Evolutionary conservation across 53 echinoderm and acorn worm species (phyloP).

Genomic region (Patiria pectinifera): DNA sequence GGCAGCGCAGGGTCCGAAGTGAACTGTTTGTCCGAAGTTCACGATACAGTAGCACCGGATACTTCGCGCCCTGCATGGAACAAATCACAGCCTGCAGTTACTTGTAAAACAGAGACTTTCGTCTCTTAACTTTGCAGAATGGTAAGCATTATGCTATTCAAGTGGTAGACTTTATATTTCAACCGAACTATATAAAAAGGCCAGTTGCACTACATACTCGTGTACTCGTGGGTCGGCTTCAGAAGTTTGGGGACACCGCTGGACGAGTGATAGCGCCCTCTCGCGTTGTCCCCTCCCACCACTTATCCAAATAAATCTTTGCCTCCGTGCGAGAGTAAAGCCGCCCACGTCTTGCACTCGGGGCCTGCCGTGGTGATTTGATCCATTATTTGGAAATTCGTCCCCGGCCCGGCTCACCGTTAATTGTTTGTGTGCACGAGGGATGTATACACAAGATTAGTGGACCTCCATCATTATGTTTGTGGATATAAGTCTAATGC

Average conservation of each 20-base stretch:
- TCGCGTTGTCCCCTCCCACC: not conserved
- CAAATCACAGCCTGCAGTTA: too few relatives aligned
- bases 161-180: too few relatives aligned
- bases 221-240: not conserved
- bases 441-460: constrained; percentile 62
- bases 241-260: not conserved
- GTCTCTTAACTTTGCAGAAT: too few relatives aligned
- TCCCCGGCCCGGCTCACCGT: constrained; percentile 49
- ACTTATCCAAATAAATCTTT: constrained; percentile 27
- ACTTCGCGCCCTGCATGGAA: too few relatives aligned
- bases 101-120: too few relatives aligned
- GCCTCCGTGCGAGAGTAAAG: not conserved
- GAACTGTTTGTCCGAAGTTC: too few relatives aligned
- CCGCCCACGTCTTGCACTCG: constrained; percentile 6
- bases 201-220: too few relatives aligned
- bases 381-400: constrained; percentile 58
- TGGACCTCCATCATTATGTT: constrained; percentile 73
- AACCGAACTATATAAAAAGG: too few relatives aligned
- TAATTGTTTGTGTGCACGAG: constrained; percentile 69
- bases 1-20: too few relatives aligned
- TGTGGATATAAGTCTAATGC: constrained; percentile 75
- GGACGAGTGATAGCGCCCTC: constrained; percentile 50
- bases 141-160: too few relatives aligned
- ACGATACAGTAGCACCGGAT: too few relatives aligned
- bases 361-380: not conserved